Conservation (phyloP, 92 coral and sea anemone species). For the Paramuricea clavata region DNA sequence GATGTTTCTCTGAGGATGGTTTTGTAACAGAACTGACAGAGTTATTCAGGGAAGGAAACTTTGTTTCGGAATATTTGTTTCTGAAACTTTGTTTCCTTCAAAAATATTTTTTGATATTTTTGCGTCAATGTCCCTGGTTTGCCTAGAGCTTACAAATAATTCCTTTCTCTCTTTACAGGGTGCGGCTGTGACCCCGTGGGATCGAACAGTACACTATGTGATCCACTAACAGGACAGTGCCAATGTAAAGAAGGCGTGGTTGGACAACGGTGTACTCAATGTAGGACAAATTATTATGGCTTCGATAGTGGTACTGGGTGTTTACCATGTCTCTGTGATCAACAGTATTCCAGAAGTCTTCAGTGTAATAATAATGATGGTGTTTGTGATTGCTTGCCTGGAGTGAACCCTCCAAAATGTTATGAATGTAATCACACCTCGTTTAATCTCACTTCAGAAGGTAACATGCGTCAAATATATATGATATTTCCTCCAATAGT, state of each 20-base stretch:
- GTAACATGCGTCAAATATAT: conserved; percentile 44
- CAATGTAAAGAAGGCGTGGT: conserved; percentile 76
- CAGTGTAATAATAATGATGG: conserved; percentile 78
- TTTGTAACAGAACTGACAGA: no score
- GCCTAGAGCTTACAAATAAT: no score
- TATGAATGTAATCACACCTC: conserved; percentile 75
- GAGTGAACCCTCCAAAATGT: conserved; percentile 79
- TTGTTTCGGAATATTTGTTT: no score
- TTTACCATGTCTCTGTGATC: conserved; percentile 79
- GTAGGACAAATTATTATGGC: conserved; percentile 74
- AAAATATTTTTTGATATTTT: no score
- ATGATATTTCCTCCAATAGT: neutral
- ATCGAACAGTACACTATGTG: conserved; percentile 78
- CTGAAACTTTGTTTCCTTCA: no score
- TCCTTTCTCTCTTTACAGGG: conserved; percentile 51
- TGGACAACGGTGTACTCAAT: conserved; percentile 75
- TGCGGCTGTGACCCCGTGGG: conserved; percentile 83
- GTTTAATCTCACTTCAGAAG: conserved; percentile 80
- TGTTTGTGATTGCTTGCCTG: conserved; percentile 79
- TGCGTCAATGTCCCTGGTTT: no score
- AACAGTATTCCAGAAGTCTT: conserved; percentile 70
- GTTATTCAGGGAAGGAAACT: no score
- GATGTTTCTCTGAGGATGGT: no score
- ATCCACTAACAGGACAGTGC: conserved; percentile 83
- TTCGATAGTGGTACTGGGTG: conserved; percentile 87